phyloP scores from a whole-genome alignment of 2,797 vertebrate species.

The Epinephelus malabaricus region DNA sequence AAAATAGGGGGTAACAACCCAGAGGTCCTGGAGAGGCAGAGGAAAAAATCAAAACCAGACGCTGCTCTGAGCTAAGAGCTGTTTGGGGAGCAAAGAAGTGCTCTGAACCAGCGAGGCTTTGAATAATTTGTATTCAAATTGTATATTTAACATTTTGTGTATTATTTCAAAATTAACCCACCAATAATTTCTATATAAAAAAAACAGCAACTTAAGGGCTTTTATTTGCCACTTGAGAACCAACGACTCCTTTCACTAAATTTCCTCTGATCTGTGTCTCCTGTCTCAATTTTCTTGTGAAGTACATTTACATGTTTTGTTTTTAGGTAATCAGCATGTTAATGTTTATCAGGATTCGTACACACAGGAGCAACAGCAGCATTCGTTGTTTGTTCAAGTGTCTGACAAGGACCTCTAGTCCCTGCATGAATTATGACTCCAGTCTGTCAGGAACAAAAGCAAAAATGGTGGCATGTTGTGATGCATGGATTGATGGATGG shows the following conservation, averaged over 20 bases:
- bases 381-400: not conserved
- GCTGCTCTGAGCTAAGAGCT: not conserved
- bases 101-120: not conserved
- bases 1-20: constrained; percentile 40
- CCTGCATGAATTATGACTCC: not conserved
- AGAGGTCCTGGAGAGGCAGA: constrained; percentile 22
- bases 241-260: not conserved
- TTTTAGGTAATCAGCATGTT: not conserved
- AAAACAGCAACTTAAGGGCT: not conserved
- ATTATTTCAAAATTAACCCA: not conserved
- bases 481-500: no score
- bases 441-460: not conserved
- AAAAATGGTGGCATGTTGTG: not conserved
- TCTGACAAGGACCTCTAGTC: not conserved
- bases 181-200: not conserved
- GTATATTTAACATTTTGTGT: not conserved
- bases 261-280: not conserved
- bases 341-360: not conserved
- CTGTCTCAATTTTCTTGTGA: not conserved
- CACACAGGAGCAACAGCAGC: not conserved
- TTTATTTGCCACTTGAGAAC: not conserved
- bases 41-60: constrained; percentile 34
- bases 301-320: not conserved
- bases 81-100: not conserved
- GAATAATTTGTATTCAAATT: not conserved